phyloP scores from a whole-genome alignment of 37 sponge, comb jelly and placozoan species.

The Diacarnus erythraeanus region DNA sequence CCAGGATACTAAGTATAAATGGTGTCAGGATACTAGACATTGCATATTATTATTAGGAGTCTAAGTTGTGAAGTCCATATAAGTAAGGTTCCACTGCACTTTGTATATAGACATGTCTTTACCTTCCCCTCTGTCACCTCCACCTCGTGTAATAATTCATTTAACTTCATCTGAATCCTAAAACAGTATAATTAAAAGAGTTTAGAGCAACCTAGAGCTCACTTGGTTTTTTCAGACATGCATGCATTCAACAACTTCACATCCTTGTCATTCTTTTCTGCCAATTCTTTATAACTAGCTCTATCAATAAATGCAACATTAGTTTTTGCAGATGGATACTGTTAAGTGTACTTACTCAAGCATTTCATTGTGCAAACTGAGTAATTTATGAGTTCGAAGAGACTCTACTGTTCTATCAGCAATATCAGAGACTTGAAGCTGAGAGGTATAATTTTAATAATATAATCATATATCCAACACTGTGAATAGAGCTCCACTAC shows the following conservation, averaged over 20 bases:
- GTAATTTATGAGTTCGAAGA: slow-evolving; percentile 25
- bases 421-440: slow-evolving; percentile 30
- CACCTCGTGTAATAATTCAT: slow-evolving; percentile 41
- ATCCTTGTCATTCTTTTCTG: slow-evolving; percentile 9
- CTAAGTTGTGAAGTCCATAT: no score
- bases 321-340: neutral
- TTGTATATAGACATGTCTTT: no score
- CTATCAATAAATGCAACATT: slow-evolving; percentile 13
- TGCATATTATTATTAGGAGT: no score
- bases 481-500: no score
- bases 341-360: slow-evolving; percentile 26
- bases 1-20: no score
- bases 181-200: neutral
- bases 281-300: slow-evolving; percentile 19
- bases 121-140: neutral
- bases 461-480: no score
- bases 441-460: no score
- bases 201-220: neutral
- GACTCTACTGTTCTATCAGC: slow-evolving; percentile 3
- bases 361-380: slow-evolving; percentile 63
- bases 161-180: slow-evolving; percentile 52
- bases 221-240: slow-evolving; percentile 50
- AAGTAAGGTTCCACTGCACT: no score
- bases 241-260: slow-evolving; percentile 55
- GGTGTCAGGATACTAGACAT: no score